These are phyloP conservation scores for Deilephila elpenor DNA, from an alignment of 2,888 invertebrate species.

Conservation along the genomic window DNA sequence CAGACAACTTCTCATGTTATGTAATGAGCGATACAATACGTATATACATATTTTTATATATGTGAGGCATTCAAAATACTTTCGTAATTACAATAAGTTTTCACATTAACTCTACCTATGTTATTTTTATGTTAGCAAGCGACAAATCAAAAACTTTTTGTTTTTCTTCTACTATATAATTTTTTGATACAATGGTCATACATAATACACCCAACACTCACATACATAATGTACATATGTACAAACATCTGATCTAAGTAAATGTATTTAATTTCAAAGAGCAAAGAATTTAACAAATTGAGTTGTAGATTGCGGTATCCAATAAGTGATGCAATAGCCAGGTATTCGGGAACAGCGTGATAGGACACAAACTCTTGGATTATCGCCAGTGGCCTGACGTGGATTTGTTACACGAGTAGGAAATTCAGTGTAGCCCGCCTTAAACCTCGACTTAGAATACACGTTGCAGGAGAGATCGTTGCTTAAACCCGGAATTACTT, in stretches of 20 bases:
- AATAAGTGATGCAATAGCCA: conserved; percentile 30
- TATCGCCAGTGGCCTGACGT: conserved; percentile 70
- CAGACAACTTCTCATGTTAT: too few species aligned
- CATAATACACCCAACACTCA: too few species aligned
- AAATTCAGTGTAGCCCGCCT: conserved; percentile 58
- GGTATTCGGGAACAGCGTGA: conserved; percentile 58
- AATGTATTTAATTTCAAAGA: not conserved
- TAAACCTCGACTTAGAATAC: conserved; percentile 32
- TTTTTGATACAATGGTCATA: too few species aligned
- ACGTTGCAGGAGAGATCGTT: not conserved
- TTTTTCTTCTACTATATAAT: too few species aligned
- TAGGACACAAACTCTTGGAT: conserved; percentile 64
- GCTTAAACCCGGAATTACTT: not conserved
- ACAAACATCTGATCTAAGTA: not conserved
- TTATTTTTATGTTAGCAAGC: too few species aligned
- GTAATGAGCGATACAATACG: too few species aligned
- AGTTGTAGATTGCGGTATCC: not conserved
- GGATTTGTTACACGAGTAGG: conserved; percentile 69
- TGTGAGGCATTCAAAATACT: too few species aligned
- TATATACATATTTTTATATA: too few species aligned
- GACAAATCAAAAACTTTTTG: too few species aligned
- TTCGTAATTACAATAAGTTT: too few species aligned
- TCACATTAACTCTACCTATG: too few species aligned
- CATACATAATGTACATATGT: too few species aligned
- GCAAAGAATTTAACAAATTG: not conserved